Evolutionary conservation across 2,797 vertebrate genomes (phyloP), one percentile per base, ranked within the genome.

Genomic region (Apodemus agrarius): DNA sequence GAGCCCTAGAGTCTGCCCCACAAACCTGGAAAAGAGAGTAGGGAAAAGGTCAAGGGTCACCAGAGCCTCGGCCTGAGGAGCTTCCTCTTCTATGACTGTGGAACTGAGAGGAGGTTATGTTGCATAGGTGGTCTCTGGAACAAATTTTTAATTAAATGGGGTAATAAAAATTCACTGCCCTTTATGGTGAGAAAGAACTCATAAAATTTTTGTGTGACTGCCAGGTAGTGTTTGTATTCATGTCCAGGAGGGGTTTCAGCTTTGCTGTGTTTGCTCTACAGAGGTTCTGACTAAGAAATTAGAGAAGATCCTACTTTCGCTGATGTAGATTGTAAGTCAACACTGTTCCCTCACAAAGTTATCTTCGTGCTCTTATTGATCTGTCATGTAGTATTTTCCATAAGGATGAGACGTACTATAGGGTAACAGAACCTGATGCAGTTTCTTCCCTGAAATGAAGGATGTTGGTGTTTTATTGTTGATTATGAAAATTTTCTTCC

Each of bases 131-230:
- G 97, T 96, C 97, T 98, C 97, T 86, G 88, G 37, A 97, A 97
- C 43, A 88, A 92, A 82, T 95, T 98, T 98, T 98, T 97, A 97
- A 96, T 98, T 98, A 97, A 98, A 95, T 88, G 12, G n/a, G 75
- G 93, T 52, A 80, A 29, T 98, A 98, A 98, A 98, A 97, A 94
- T 19, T 12, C 78, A 78, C 63, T 98, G 92, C 96, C 52, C 80
- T 97, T 98, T 98, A 94, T 95, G 89, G 97, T 98, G 97, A 98
- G 97, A 98, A 98, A 97, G 52, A 98, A 65, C 97, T 97, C 91
- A 92, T 98, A 97, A 98, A 98, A 95, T 72, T 93, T 90, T 98
- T 78, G 96, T 94, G 82, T 94, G 86, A 96, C 88, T 96, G 96
- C 97, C 93, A 98, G 97, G 93, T 96, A 97, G 91, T 93, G 95